Conservation (phyloP, 2,888 invertebrate genomes). For the Lysandra coridon region DNA sequence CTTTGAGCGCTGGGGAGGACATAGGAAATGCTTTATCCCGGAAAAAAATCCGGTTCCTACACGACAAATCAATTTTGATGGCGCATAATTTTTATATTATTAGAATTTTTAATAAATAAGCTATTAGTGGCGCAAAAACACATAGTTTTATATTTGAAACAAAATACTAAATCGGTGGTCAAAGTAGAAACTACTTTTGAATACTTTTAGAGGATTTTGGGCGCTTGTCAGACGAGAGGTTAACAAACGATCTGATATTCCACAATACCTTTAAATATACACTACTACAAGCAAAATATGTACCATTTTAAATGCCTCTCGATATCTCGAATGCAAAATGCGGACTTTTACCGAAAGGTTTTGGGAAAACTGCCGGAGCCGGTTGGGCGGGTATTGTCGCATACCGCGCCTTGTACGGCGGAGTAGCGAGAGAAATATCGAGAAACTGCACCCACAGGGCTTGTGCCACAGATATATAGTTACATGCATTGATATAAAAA, state of each 20-base stretch:
- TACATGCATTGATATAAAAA: background rate
- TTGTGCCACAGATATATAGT: background rate
- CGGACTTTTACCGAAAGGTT: constrained; percentile 26
- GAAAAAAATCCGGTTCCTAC: too few relatives aligned
- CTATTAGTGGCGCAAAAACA: too few relatives aligned
- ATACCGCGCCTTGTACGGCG: constrained; percentile 45
- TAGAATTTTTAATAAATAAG: too few relatives aligned
- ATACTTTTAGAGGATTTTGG: too few relatives aligned
- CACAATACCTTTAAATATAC: background rate
- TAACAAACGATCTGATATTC: background rate
- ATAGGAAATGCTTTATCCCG: too few relatives aligned
- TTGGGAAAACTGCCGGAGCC: constrained; percentile 34
- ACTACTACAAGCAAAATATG: background rate
- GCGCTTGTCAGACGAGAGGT: too few relatives aligned
- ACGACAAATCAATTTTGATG: too few relatives aligned
- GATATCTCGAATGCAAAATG: constrained; percentile 26
- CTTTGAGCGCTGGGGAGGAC: too few relatives aligned
- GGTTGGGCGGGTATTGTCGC: constrained; percentile 47
- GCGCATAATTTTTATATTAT: too few relatives aligned
- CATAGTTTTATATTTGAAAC: too few relatives aligned
- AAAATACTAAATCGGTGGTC: too few relatives aligned
- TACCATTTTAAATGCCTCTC: background rate
- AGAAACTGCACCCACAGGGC: constrained; percentile 16
- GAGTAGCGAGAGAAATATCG: background rate
- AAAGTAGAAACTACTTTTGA: too few relatives aligned